These are phyloP conservation scores for Drosophila ustulata DNA, from an alignment of 2,888 invertebrate species.

Conservation along the genomic window DNA sequence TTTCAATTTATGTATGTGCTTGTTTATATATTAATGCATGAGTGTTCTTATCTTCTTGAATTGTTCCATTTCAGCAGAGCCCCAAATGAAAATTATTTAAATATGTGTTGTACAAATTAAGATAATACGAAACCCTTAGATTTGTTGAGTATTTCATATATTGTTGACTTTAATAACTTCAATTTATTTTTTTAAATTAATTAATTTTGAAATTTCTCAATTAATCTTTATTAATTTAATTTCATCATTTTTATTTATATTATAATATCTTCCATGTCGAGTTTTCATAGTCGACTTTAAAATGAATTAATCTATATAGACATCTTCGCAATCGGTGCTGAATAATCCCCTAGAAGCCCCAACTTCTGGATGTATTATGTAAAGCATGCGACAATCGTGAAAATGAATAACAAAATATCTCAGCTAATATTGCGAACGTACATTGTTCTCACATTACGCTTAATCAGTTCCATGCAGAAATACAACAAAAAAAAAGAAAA, in stretches of 20 bases:
- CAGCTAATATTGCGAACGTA: constrained; percentile 9
- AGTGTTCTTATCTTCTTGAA: constrained; percentile 20
- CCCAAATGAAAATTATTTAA: neutral
- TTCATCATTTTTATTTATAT: too few relatives aligned
- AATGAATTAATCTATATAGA: too few relatives aligned
- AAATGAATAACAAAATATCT: constrained; percentile 7
- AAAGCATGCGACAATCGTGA: neutral
- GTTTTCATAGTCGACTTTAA: too few relatives aligned
- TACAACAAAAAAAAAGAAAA: constrained; percentile 29
- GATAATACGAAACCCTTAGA: too few relatives aligned
- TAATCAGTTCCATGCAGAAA: constrained; percentile 61
- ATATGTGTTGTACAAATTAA: neutral
- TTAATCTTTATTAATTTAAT: too few relatives aligned
- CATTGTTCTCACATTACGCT: constrained; percentile 66
- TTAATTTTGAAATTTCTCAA: too few relatives aligned
- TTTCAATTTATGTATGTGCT: constrained; percentile 10
- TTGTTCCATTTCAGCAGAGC: neutral
- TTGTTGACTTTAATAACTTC: too few relatives aligned
- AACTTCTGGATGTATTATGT: constrained; percentile 1
- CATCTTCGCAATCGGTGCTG: neutral
- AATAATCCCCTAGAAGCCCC: neutral
- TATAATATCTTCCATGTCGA: too few relatives aligned
- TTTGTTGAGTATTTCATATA: too few relatives aligned
- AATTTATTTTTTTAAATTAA: too few relatives aligned
- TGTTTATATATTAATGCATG: neutral